Base-by-base conservation (phyloP, 2,113 vertebrate genomes). In the Entomyzon cyanotis region DNA sequence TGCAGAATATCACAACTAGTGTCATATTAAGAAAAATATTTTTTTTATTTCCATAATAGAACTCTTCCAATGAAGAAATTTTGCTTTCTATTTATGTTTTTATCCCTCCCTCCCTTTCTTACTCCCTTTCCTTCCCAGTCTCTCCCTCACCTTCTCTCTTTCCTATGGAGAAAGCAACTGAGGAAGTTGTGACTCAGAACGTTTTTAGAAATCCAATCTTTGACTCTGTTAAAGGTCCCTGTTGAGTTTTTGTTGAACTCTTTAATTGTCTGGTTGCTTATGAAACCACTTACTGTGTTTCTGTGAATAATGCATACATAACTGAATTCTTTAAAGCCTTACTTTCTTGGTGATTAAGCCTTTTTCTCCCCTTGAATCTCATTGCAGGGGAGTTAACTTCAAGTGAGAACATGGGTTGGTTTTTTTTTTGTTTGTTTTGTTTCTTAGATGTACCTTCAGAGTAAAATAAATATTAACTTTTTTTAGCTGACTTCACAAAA, bases 311-410 rank as follows among this genome's bases (percentile, higher is more conserved):
- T 74, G 28, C 15, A 62, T 62, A 22, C 23, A 60, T 79, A 94
- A 87, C 84, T 69, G 20, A 80, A 60, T 44, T 90, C 47, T 74
- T 91, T 84, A 73, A 93, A 77, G 15, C n/a, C 74, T 60, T 58
- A 53, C 31, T 74, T 88, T 91, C 31, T 69, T 80, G 31, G 49
- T 84, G 90, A 88, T 90, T 86, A 87, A 53, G 47, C 47, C 85
- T 79, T 76, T 77, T 94, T 95, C n/a, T 92, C 37, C 49, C 17
- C 9, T 62, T 94, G 52, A 93, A 93, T 95, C 15, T 56, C 47
- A 90, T 58, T 84, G 20, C 55, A 78, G 53, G n/a, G 9, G 31
- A 93, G 20, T 78, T 95, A 56, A n/a, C 25, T 85, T 85, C 56
- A 89, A 90, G 11, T 80, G 25, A 92, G 62, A 97, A 68, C 33